Conservation (phyloP, 2,797 vertebrate genomes). For the Meriones psammophilus region DNA sequence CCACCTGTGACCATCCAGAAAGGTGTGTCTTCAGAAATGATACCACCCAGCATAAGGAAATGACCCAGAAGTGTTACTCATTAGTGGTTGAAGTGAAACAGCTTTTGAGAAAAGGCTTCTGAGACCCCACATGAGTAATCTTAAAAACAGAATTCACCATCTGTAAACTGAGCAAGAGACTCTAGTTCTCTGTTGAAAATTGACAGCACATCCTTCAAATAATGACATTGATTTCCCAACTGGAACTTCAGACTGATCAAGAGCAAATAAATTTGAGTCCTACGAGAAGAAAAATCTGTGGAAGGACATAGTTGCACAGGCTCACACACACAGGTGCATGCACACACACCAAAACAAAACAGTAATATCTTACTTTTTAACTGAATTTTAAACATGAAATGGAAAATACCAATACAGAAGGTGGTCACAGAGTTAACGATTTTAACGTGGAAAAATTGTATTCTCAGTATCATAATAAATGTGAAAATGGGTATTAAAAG, state of each 20-base stretch:
- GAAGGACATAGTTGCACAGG: background rate
- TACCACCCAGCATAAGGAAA: background rate
- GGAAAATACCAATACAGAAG: background rate
- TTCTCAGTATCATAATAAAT: background rate
- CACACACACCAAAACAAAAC: too few species aligned
- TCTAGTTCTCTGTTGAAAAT: background rate
- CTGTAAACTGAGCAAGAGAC: background rate
- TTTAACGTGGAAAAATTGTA: background rate
- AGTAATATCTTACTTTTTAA: background rate
- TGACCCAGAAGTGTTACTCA: background rate
- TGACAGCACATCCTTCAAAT: background rate
- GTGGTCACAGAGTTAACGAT: background rate
- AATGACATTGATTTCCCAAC: background rate
- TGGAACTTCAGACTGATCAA: background rate
- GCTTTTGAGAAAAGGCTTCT: background rate
- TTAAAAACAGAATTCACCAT: background rate
- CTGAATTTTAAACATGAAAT: background rate
- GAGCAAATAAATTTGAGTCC: background rate
- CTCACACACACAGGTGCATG: background rate
- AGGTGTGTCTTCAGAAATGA: rapidly evolving
- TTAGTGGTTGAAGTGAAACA: background rate
- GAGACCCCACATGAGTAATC: background rate
- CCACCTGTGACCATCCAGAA: background rate
- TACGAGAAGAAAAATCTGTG: background rate
- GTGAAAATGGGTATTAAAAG: background rate